Evolutionary conservation across 1,140 invertebrate species (phyloP).

Genomic region (Aphaenogaster ashmeadi): DNA sequence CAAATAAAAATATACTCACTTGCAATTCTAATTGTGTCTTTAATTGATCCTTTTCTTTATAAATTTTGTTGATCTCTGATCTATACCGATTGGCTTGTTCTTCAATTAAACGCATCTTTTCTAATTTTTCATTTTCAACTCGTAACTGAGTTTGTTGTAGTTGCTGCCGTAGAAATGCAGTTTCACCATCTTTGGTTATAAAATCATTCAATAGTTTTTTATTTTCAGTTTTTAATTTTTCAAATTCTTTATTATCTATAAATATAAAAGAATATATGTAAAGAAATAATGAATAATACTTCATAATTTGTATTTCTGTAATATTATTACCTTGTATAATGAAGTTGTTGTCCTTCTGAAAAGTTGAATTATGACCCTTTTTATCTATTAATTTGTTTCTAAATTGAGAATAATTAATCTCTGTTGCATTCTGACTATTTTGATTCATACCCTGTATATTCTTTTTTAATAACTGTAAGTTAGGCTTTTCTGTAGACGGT

Average conservation of each 20-base stretch:
- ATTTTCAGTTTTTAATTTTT: slow-evolving; percentile 78
- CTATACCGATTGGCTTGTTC: slow-evolving; percentile 75
- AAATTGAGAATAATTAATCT: slow-evolving; percentile 71
- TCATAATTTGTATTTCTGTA: not conserved
- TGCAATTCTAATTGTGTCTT: slow-evolving; percentile 81
- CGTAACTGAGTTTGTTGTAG: slow-evolving; percentile 76
- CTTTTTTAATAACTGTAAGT: slow-evolving; percentile 6
- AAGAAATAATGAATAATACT: slow-evolving; percentile 41
- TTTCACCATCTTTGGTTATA: slow-evolving; percentile 82
- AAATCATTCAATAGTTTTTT: slow-evolving; percentile 79
- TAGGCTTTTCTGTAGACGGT: slow-evolving; percentile 38
- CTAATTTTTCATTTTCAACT: slow-evolving; percentile 76
- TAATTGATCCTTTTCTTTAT: slow-evolving; percentile 80
- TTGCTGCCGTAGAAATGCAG: slow-evolving; percentile 79
- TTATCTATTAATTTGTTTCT: slow-evolving; percentile 67
- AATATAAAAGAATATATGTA: not conserved
- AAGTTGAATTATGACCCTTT: slow-evolving; percentile 79
- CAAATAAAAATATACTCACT: slow-evolving; percentile 65
- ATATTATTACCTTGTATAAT: slow-evolving; percentile 68
- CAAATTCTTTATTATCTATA: slow-evolving; percentile 69
- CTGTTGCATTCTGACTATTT: slow-evolving; percentile 9
- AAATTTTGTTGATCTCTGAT: slow-evolving; percentile 74
- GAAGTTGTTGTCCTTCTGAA: slow-evolving; percentile 64
- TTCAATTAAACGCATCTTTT: slow-evolving; percentile 77
- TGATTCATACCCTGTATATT: slow-evolving; percentile 20